A percentile compares a stretch with the other conserved stretches of the same genome.
These are phyloP conservation scores for Cuniculus paca DNA, from an alignment of 2,797 vertebrate genomes.

Conservation along the genomic window DNA sequence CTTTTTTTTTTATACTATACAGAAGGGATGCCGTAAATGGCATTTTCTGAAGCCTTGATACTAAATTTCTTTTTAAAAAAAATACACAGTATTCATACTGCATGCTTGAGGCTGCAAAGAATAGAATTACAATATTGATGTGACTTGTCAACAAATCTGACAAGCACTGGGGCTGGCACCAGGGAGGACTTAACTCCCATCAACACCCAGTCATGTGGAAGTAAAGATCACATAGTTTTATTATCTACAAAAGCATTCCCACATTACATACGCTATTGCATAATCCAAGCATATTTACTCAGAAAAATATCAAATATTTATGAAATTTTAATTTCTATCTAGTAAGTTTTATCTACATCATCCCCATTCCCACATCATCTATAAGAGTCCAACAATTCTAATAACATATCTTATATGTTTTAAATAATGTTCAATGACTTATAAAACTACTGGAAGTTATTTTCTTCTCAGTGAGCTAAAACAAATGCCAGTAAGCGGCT, in stretches of 20 bases:
- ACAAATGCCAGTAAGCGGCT: constrained; percentile 75
- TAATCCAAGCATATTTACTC: constrained; percentile 81
- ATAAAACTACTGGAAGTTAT: constrained; percentile 78
- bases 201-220: constrained; percentile 74
- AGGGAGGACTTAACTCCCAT: constrained; percentile 70
- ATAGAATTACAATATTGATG: constrained; percentile 75
- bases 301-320: constrained; percentile 80
- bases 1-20: constrained; percentile 74
- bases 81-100: constrained; percentile 90
- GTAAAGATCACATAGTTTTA: constrained; percentile 74
- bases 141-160: constrained; percentile 73
- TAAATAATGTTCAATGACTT: constrained; percentile 80
- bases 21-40: constrained; percentile 85
- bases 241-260: constrained; percentile 80
- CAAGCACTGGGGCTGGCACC: constrained; percentile 77
- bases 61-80: constrained; percentile 76
- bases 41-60: constrained; percentile 83
- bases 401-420: constrained; percentile 56
- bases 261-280: constrained; percentile 79
- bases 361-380: constrained; percentile 1
- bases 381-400: constrained; percentile 69
- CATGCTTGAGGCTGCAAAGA: constrained; percentile 84
- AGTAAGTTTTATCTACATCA: constrained; percentile 77
- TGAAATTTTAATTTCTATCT: constrained; percentile 83
- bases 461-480: constrained; percentile 76